phyloP scores from a whole-genome alignment of 2,888 invertebrate genomes.

The Pollenia amentaria region DNA sequence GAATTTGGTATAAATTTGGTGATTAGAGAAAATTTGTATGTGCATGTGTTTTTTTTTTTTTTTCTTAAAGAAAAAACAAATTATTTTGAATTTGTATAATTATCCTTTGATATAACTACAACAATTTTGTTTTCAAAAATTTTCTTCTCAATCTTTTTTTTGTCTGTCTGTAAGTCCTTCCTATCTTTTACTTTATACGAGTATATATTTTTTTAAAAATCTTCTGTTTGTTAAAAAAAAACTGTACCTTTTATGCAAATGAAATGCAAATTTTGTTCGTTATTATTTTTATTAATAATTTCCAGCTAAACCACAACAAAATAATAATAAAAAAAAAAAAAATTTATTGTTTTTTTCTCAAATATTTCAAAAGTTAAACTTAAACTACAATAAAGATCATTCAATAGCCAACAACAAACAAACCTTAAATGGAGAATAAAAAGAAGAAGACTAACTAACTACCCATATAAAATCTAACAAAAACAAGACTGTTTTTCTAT shows the following conservation, averaged over 20 bases:
- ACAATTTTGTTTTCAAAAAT: no score
- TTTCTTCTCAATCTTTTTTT: no score
- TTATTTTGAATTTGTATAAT: no score
- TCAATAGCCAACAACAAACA: conserved; percentile 31
- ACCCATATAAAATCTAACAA: conserved; percentile 65
- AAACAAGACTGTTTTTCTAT: conserved; percentile 33
- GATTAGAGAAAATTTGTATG: no score
- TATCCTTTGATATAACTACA: no score
- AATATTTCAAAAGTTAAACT: conserved; percentile 39
- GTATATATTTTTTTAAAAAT: not conserved
- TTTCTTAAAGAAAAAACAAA: no score
- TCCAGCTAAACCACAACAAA: conserved; percentile 10
- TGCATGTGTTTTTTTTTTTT: no score
- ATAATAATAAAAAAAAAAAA: not conserved
- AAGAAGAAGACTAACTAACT: conserved; percentile 54
- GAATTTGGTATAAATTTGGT: no score
- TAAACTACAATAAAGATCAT: conserved; percentile 45
- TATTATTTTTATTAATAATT: conserved; percentile 52
- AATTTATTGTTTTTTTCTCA: not conserved
- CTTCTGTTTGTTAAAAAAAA: not conserved
- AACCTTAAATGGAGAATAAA: conserved; percentile 33
- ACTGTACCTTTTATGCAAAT: conserved; percentile 8
- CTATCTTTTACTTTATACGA: not conserved
- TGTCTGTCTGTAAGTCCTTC: not conserved
- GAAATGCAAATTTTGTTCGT: conserved; percentile 41